Base-by-base conservation (phyloP, 1,140 invertebrate species). In the Brachionus koreanus region DNA sequence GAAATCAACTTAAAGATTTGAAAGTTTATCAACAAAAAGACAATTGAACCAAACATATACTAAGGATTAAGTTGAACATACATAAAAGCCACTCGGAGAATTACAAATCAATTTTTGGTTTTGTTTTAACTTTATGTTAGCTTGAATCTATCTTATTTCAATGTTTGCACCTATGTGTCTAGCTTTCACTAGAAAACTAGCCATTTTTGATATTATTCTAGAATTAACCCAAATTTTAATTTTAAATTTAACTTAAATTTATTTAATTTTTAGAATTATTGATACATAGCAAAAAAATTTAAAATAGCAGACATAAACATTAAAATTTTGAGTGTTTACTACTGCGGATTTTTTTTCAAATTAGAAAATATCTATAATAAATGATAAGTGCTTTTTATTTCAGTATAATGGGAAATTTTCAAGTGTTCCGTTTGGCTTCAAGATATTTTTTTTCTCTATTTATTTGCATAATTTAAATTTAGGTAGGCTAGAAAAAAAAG, bases 1-100 rank as follows among this genome's bases (percentile, higher is more conserved):
- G 49, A 57, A 57, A 57, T 57, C 49, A 57, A 57, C 49, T 57
- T 57, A 57, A 25, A 57, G 49, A 57, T 57, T 57, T 57, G 49
- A 57, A 57, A 57, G 49, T 57, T 57, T 57, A 57, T 57, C 49
- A 57, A 57, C 49, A 52, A 52, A 29, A 6, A 52, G 49, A 52
- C 49, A 57, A 57, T 57, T 57, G 49, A 57, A 23, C 49, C 49
- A 57, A 57, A 57, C 49, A 57, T 57, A 57, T 57, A 57, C 49
- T 25, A 23, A 57, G 49, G 49, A 57, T 57, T 57, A 57, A 19
- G 39, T 23, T 57, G 49, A 9, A 57, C n/a, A 57, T 57, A 57
- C 16, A 57, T 57, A 57, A 16, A 57, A 57, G 19, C 49, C 19
- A 57, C 49, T 57, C 16, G 7, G 49, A 57, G 49, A 57, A 57